Evolutionary conservation across 30 jellyfish, hydroid and myxozoan genomes (phyloP), one percentile per base, ranked within the genome.

Genomic region (Catostylus mosaicus): DNA sequence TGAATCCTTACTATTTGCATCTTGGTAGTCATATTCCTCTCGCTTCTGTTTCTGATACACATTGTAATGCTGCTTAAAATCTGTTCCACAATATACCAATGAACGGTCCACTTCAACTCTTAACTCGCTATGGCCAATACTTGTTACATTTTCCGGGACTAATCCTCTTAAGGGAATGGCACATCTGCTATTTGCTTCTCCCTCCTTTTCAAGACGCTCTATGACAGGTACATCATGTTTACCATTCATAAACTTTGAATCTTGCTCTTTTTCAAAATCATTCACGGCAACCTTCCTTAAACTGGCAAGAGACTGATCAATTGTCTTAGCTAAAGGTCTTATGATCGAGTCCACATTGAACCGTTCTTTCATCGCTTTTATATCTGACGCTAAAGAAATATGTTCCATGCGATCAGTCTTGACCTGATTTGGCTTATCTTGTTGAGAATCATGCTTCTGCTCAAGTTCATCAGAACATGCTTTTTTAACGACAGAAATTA

Each of bases 301-400:
- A 22, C 72, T 74, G 30, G 74, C 88, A 50, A 88, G 45, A 9
- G 93, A 75, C 11, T 79, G 88, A 56, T 88, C 91, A 29, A 88
- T 88, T 3, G 66, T 63, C 52, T 71, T 79, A 14, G 89, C 37
- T 37, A 85, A 23, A 29, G 96, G 96, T 48, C 59, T 85, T 24
- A 85, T 85, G 19, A 85, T 22, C 0, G 85, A 69, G 24, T 74
- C 83, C 10, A 67, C 96, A 36, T 88, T 91, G 35, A 86, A 78
- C 3, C 90, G 51, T 12, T 86, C 88, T n/a, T 45, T 66, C 80
- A 75, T 73, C 51, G 88, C 77, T 36, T 81, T 71, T 43, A 75
- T 32, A 56, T 80, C 93, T 33, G 93, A 91, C 56, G 61, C 46
- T 1, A 88, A 47, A 19, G 97, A 88, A 16, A 82, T 68, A 1